Base-by-base conservation (phyloP, 2,797 vertebrate species). In the Pampus argenteus region DNA sequence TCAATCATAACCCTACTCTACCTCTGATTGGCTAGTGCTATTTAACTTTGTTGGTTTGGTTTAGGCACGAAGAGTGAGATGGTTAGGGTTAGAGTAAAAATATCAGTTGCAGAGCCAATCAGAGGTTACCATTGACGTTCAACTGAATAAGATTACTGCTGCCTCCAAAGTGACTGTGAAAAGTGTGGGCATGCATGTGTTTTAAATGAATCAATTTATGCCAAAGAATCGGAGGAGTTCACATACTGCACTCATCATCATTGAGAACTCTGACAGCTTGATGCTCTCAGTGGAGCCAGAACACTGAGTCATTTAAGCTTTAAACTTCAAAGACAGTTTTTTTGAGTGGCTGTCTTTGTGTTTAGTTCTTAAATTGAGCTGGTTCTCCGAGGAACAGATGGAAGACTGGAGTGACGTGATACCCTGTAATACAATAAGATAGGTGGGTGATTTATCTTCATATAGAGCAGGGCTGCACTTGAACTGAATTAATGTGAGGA, bases 271-370 rank as follows among this genome's bases (percentile, higher is more conserved):
- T 54, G 65, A 68, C 49, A 78, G 57, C 26, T 68, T 57, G 51
- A 68, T 23, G 42, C 59, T 71, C 45, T 66, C 26, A 48, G 52
- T 6, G 3, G 51, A 66, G 58, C 66, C 65, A 67, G 17, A 71
- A 49, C 20, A 38, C 44, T 23, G 38, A 74, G 34, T 81, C 47
- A 71, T 66, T 68, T 56, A 40, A 57, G 63, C 42, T 63, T 71
- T 51, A 22, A 61, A 63, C 70, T 71, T 81, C 40, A 81, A 77
- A 79, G 73, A n/a, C 34, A 25, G 28, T 74, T 74, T 75, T 25
- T 54, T 42, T 48, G 66, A 73, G 14, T 25, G 42, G 47, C 60
- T 57, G 68, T 66, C 61, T 18, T 34, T 17, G 28, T 73, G 74
- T 67, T 68, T 56, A 22, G 34, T 2, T 60, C 73, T 62, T 65